Conservation (phyloP, 2,797 vertebrate species). For the Propithecus deckenii region DNA sequence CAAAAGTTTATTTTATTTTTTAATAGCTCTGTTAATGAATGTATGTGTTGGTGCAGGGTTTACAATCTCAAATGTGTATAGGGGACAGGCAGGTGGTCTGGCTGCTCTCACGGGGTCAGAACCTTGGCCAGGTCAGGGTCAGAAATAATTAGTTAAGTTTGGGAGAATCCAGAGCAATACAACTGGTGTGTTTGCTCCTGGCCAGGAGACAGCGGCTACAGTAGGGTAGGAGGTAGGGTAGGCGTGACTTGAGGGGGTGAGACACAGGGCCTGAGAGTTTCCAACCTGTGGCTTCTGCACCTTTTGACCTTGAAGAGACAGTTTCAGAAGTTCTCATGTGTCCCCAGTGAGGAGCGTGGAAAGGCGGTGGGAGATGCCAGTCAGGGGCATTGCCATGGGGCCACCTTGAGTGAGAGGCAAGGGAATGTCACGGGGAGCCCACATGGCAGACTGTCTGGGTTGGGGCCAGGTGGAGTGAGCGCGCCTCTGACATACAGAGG, state of each 20-base stretch:
- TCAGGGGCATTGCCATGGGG: neutral
- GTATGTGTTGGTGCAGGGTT: neutral
- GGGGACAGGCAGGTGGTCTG: neutral
- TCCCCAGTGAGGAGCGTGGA: neutral
- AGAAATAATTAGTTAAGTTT: neutral
- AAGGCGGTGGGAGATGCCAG: neutral
- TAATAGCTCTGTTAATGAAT: neutral
- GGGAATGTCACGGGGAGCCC: neutral
- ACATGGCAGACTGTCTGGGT: neutral
- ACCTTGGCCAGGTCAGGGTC: neutral
- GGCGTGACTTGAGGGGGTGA: neutral
- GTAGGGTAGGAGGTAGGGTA: too few species aligned
- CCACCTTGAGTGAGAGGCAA: neutral
- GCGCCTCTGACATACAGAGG: neutral
- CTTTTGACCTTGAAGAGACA: neutral
- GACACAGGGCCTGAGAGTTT: neutral
- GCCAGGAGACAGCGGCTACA: too few species aligned
- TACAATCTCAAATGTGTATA: neutral
- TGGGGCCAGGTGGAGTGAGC: neutral
- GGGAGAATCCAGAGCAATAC: neutral
- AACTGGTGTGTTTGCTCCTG: neutral
- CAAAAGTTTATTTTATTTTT: neutral
- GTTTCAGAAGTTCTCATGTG: neutral
- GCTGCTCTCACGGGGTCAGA: neutral
- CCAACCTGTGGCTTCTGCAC: neutral